These are phyloP conservation scores for Calyptomena viridis DNA, from an alignment of 2,113 vertebrate species.

Conservation along the genomic window DNA sequence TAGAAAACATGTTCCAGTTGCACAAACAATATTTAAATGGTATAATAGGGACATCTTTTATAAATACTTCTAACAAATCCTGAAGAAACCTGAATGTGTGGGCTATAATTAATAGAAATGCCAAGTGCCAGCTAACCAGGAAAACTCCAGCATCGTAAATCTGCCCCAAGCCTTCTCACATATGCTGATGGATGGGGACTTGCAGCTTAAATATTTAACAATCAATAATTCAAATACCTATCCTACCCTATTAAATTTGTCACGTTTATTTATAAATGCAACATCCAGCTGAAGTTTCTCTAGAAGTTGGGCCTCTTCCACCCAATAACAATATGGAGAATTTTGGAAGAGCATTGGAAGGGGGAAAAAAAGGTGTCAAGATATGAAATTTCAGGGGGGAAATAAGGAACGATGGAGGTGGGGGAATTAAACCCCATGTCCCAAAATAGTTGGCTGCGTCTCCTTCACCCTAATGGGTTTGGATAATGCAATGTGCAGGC, in stretches of 20 bases:
- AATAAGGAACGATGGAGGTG: neutral
- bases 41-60: constrained; percentile 66
- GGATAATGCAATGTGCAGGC: constrained; percentile 1
- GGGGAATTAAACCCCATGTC: neutral
- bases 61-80: constrained; percentile 46
- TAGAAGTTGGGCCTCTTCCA: neutral
- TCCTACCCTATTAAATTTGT: constrained; percentile 74
- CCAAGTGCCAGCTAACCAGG: constrained; percentile 78
- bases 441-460: neutral
- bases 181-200: constrained; percentile 76
- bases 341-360: neutral
- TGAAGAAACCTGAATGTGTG: constrained; percentile 22
- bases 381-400: neutral
- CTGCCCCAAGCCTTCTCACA: constrained; percentile 71
- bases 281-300: constrained; percentile 53
- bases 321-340: neutral
- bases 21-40: constrained; percentile 68
- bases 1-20: constrained; percentile 62
- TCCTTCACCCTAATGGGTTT: constrained; percentile 6
- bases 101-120: constrained; percentile 80
- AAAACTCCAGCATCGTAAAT: constrained; percentile 76
- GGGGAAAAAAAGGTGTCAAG: too few relatives aligned
- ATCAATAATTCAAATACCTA: constrained; percentile 81
- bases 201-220: constrained; percentile 79
- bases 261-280: constrained; percentile 76